Percentiles rank a stretch among this genome's conserved stretches.
phyloP scores from a whole-genome alignment of 1,140 invertebrate genomes.

The Anoplophora glabripennis region DNA sequence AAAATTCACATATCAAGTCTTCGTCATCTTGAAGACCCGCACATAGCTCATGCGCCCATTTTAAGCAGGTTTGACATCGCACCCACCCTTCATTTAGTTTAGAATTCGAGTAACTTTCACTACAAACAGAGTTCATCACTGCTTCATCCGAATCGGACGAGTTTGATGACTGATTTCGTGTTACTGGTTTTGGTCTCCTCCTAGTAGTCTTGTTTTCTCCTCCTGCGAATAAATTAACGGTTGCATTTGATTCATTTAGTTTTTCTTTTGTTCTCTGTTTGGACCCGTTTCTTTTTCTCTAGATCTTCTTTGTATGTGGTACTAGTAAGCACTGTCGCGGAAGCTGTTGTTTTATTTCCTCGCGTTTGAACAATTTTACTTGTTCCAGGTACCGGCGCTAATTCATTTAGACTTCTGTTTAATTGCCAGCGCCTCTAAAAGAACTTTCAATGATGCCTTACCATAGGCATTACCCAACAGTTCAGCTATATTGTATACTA shows the following conservation, averaged over 20 bases:
- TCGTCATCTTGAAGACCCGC: too few species aligned
- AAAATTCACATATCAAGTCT: too few species aligned
- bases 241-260: not conserved
- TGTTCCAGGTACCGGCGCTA: not conserved
- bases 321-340: not conserved
- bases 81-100: constrained; percentile 1
- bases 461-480: not conserved
- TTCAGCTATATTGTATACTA: not conserved
- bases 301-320: not conserved
- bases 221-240: not conserved
- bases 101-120: not conserved
- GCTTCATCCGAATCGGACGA: not conserved
- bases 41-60: not conserved
- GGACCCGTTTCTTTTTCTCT: not conserved
- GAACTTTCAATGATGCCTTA: not conserved
- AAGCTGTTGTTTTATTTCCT: not conserved
- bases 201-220: not conserved
- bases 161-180: not conserved
- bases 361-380: not conserved
- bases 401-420: not conserved
- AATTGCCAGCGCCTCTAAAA: not conserved
- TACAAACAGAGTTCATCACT: not conserved
- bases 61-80: not conserved
- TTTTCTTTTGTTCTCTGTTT: too few species aligned
- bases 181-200: not conserved